Base-by-base conservation (phyloP, 2,888 invertebrate genomes). In the Drosophila histrio region DNA sequence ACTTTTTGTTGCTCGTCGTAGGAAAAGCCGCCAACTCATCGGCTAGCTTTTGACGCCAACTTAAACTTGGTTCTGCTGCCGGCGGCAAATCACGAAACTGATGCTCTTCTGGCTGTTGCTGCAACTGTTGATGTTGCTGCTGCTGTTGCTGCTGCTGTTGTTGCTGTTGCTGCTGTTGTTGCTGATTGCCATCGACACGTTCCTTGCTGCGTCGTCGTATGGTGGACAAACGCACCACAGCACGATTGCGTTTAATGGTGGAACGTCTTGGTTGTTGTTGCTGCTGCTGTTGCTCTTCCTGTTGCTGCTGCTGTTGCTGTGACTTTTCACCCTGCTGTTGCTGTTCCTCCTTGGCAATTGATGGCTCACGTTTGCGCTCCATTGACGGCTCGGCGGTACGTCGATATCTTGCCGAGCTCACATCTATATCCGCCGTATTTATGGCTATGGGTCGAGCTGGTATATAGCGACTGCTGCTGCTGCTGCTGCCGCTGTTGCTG, bases 351-450 rank as follows among this genome's bases (percentile, higher is more conserved):
- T 58, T 28, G 7, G 19, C 19, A 3, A 7, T 9, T 38, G 19
- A 63, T 15, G 30, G 38, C 34, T 58, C 79, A 3, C 30, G 63
- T 19, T 52, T 62, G 11, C 17, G 49, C 6, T 74, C 60, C 32
- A 30, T 49, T 9, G 44, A 70, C 4, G 15, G 41, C 54, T 76
- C 65, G 8, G 70, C 62, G 0, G 70, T 19, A 13, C 83, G 83
- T 2, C 89, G 66, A 80, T 94, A 95, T 80, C 93, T 93, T 68
- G 95, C 93, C 69, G 94, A 94, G 0, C 96, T 95, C 0, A 97
- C 96, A 90, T 97, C 97, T 75, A 97, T 97, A 89, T 96, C 96
- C 26, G 96, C 96, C 2, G 97, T 96, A 90, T 96, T 96, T 70
- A 96, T 96, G 75, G 94, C 94, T 49, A 95, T 94, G 1, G 96